These are phyloP conservation scores for Tenrec ecaudatus DNA, from an alignment of 2,113 vertebrate species.

Conservation along the genomic window DNA sequence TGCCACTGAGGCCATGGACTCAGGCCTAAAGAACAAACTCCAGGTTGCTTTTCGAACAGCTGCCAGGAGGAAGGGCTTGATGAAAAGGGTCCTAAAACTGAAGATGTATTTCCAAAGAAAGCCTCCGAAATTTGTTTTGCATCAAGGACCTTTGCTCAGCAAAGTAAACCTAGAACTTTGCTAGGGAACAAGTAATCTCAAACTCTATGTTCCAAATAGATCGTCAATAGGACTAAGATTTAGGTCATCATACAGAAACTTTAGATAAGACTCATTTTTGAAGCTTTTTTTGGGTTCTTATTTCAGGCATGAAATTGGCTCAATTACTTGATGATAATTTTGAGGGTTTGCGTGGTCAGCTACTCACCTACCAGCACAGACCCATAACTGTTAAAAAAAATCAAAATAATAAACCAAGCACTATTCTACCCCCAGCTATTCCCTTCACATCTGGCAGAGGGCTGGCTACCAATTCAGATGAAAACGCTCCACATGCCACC, in stretches of 20 bases:
- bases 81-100: background rate
- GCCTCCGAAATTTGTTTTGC: background rate
- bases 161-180: background rate
- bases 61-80: background rate
- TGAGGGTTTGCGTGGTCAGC: background rate
- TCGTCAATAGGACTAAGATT: background rate
- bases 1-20: background rate
- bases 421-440: constrained; percentile 42
- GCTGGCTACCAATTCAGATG: constrained; percentile 61
- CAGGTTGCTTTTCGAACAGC: background rate
- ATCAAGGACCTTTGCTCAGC: background rate
- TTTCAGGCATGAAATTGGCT: background rate
- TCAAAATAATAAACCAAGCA: background rate
- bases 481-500: constrained; percentile 72
- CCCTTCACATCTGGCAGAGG: constrained; percentile 7
- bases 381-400: background rate
- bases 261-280: background rate
- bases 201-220: background rate
- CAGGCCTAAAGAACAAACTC: background rate
- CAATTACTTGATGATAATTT: background rate
- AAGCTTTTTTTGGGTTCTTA: background rate
- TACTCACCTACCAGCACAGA: background rate
- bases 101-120: background rate
- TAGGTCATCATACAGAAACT: background rate
- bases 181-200: background rate